phyloP scores from a whole-genome alignment of 1,140 invertebrate genomes.

The Danaus plexippus region DNA sequence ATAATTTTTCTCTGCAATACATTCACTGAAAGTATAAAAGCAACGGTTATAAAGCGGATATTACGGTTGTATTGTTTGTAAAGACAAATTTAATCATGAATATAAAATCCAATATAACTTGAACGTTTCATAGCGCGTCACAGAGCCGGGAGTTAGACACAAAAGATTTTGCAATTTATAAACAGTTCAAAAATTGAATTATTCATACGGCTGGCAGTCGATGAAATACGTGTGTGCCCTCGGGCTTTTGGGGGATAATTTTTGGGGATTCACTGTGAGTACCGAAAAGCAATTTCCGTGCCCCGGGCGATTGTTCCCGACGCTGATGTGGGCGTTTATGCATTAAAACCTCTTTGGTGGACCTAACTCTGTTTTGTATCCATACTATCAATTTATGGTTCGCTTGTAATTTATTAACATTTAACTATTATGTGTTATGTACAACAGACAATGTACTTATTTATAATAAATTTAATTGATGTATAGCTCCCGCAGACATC shows the following conservation, averaged over 20 bases:
- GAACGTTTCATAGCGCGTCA: too few relatives aligned
- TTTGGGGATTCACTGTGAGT: constrained; percentile 25
- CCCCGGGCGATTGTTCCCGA: constrained; percentile 27
- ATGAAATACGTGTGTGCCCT: constrained; percentile 21
- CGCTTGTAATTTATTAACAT: too few relatives aligned
- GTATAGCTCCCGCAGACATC: too few relatives aligned
- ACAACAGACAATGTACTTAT: too few relatives aligned
- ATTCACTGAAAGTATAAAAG: too few relatives aligned
- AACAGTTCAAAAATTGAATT: constrained; percentile 31
- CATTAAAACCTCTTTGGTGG: constrained; percentile 31
- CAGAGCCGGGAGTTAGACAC: neutral
- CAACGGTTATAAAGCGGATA: too few relatives aligned
- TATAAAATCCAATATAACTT: too few relatives aligned
- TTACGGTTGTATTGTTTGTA: too few relatives aligned
- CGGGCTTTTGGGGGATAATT: constrained; percentile 24
- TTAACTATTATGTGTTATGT: too few relatives aligned
- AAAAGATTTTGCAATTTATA: constrained; percentile 25
- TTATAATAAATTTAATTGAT: too few relatives aligned
- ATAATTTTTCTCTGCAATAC: too few relatives aligned
- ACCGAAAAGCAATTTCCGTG: constrained; percentile 38
- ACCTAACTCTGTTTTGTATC: constrained; percentile 27
- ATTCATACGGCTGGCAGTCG: constrained; percentile 22
- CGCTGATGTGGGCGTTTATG: constrained; percentile 27
- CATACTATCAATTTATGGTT: constrained; percentile 11
- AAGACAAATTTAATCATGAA: too few relatives aligned